These are phyloP conservation scores for Chrysodeixis includens DNA, from an alignment of 2,888 invertebrate species.

Conservation along the genomic window DNA sequence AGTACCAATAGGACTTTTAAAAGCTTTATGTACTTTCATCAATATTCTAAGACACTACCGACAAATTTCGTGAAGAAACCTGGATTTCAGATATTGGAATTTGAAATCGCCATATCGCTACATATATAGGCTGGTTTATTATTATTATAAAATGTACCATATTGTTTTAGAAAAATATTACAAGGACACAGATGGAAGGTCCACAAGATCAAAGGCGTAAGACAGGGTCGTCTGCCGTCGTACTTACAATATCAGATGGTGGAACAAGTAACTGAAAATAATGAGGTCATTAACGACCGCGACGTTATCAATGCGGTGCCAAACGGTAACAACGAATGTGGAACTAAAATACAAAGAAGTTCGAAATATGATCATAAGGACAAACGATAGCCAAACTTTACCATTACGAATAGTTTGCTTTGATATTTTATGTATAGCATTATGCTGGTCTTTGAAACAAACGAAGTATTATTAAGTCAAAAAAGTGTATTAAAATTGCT, in stretches of 20 bases:
- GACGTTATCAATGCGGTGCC: too few species aligned
- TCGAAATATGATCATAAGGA: constrained; percentile 36
- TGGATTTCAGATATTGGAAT: too few species aligned
- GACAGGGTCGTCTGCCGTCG: constrained; percentile 80
- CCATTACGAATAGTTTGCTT: too few species aligned
- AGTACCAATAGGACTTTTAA: too few species aligned
- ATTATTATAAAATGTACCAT: neutral
- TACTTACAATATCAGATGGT: constrained; percentile 78
- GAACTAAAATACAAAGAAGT: constrained; percentile 8
- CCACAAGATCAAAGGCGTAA: constrained; percentile 82
- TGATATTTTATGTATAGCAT: neutral
- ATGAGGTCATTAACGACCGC: neutral
- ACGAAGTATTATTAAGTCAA: too few species aligned
- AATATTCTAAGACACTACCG: too few species aligned
- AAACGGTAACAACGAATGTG: constrained; percentile 53
- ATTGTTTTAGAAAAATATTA: constrained; percentile 80
- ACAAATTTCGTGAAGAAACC: too few species aligned
- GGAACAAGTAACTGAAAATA: constrained; percentile 57
- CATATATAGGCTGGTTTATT: too few species aligned
- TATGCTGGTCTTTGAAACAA: too few species aligned
- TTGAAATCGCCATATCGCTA: too few species aligned
- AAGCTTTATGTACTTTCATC: too few species aligned
- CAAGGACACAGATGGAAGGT: constrained; percentile 83
- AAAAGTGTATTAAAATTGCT: too few species aligned
- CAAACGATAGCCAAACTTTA: neutral